These are phyloP conservation scores for Anarsia innoxiella DNA, from an alignment of 2,888 invertebrate genomes.

Conservation along the genomic window DNA sequence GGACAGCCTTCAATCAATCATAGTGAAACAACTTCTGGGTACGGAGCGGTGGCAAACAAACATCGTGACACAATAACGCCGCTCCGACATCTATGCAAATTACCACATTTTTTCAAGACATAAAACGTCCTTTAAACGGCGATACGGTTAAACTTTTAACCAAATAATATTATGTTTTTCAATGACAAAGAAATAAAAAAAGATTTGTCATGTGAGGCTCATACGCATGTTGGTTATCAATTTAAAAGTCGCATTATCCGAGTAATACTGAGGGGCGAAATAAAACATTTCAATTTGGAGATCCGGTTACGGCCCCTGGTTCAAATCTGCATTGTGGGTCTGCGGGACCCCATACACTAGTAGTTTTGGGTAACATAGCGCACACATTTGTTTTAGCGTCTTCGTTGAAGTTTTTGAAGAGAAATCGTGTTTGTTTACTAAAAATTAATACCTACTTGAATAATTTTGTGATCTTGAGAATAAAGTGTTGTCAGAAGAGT, in stretches of 20 bases:
- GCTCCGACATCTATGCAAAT: constrained; percentile 43
- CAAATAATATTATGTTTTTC: constrained; percentile 39
- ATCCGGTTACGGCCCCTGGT: constrained; percentile 70
- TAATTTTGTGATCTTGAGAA: no score
- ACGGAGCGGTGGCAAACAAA: constrained; percentile 51
- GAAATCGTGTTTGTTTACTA: no score
- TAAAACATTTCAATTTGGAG: constrained; percentile 75
- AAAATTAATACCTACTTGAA: no score
- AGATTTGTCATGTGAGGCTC: constrained; percentile 51
- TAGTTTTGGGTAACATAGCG: constrained; percentile 55
- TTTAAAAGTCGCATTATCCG: constrained; percentile 69
- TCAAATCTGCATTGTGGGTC: constrained; percentile 68
- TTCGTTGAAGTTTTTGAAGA: no score
- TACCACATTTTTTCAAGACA: constrained; percentile 21
- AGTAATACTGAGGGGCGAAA: constrained; percentile 53
- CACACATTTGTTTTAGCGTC: no score
- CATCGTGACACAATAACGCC: constrained; percentile 38
- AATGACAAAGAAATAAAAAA: constrained; percentile 32
- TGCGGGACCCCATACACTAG: constrained; percentile 64
- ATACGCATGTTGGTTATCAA: constrained; percentile 68
- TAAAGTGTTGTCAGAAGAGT: no score
- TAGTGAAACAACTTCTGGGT: constrained; percentile 45
- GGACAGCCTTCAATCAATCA: constrained; percentile 50
- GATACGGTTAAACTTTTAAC: constrained; percentile 67
- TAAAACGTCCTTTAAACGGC: constrained; percentile 39